phyloP scores from a whole-genome alignment of 1,140 invertebrate genomes.

The Drosophila sechellia region DNA sequence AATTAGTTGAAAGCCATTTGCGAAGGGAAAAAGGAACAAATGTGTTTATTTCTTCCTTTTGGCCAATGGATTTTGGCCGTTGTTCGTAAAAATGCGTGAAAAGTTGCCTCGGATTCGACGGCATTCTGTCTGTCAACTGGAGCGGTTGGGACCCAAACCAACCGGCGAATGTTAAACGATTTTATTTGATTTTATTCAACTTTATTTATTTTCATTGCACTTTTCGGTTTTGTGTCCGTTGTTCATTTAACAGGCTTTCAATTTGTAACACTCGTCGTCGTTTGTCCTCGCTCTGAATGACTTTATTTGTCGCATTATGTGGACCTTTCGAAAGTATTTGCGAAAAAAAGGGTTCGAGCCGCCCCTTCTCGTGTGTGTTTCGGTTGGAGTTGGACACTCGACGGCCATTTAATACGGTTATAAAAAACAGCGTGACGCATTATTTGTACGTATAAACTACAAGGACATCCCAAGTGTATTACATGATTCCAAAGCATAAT shows the following conservation, averaged over 20 bases:
- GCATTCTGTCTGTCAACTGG: conserved; percentile 63
- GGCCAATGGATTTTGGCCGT: conserved; percentile 12
- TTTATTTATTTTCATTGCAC: conserved; percentile 68
- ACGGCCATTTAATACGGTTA: conserved; percentile 22
- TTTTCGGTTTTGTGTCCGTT: conserved; percentile 51
- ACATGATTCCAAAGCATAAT: no score
- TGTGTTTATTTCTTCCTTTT: conserved; percentile 31
- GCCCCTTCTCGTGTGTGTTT: conserved; percentile 7
- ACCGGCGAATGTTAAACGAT: conserved; percentile 60
- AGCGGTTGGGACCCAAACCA: conserved; percentile 8
- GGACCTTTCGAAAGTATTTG: conserved; percentile 32
- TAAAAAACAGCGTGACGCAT: no score
- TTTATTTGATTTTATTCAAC: conserved; percentile 58
- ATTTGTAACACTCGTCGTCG: conserved; percentile 60
- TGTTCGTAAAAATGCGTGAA: conserved; percentile 51
- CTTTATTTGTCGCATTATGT: conserved; percentile 69
- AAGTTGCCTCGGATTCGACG: conserved; percentile 61
- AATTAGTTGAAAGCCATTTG: conserved; percentile 73
- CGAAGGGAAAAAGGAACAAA: conserved; percentile 34
- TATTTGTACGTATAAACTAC: no score
- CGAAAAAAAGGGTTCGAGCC: conserved; percentile 52
- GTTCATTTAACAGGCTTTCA: conserved; percentile 66
- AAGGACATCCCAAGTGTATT: no score
- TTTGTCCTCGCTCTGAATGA: conserved; percentile 48
- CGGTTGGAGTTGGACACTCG: conserved; percentile 32